Conservation (phyloP, 2,888 invertebrate genomes). For the Ellobium chinense region DNA sequence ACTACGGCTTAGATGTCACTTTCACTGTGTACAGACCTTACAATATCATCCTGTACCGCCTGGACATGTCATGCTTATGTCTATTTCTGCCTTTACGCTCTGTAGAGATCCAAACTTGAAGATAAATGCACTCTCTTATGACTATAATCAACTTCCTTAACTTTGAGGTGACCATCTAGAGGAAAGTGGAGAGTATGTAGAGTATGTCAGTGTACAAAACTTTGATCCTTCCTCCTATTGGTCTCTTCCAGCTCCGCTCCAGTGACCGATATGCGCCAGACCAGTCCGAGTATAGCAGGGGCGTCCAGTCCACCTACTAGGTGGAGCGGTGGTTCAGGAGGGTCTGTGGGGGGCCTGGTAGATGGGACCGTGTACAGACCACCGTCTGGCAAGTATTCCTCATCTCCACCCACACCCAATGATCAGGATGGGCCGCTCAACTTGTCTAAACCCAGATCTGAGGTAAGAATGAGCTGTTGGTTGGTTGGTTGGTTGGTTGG, state of each 20-base stretch:
- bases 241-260: background rate
- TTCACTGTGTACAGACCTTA: no score
- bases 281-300: slow-evolving; percentile 36
- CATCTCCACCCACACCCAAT: slow-evolving; percentile 39
- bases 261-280: slow-evolving; percentile 38
- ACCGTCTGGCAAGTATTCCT: background rate
- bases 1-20: no score
- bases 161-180: no score
- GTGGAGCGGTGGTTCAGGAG: background rate
- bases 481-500: background rate
- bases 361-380: background rate
- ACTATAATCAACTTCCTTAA: no score
- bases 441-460: slow-evolving; percentile 89
- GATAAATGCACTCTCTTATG: no score
- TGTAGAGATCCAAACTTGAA: no score
- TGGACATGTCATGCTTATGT: no score
- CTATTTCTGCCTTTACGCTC: no score
- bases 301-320: slow-evolving; percentile 21
- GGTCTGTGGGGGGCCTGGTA: background rate
- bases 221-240: background rate
- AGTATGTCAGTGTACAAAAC: no score
- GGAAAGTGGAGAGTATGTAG: no score
- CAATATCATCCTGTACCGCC: no score
- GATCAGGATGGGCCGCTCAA: slow-evolving; percentile 89
- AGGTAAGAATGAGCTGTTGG: slow-evolving; percentile 21